Percentiles rank a stretch among this genome's conserved stretches.
Evolutionary conservation across 2,888 invertebrate genomes (phyloP).

Genomic region (Hermaeophaga mercurialis): DNA sequence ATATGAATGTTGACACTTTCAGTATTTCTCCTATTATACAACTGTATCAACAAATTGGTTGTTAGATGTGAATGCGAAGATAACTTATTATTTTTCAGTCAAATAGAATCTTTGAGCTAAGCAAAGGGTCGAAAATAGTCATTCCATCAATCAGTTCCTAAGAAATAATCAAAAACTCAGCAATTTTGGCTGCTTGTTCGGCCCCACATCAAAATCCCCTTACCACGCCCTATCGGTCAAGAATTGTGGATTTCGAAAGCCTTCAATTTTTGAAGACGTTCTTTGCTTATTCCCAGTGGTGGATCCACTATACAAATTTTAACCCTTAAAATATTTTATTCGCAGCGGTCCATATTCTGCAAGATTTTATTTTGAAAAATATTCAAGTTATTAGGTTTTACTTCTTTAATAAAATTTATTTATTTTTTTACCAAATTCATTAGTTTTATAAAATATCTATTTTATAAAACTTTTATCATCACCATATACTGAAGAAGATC

Average conservation of each 20-base stretch:
- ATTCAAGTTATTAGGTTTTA: too few relatives aligned
- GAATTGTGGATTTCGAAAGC: conserved; percentile 25
- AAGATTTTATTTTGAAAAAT: too few relatives aligned
- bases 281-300: not conserved
- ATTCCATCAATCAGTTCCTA: conserved; percentile 27
- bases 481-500: too few relatives aligned
- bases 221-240: conserved; percentile 25
- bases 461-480: too few relatives aligned
- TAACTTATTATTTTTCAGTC: conserved; percentile 16
- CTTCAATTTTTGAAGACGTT: conserved; percentile 23
- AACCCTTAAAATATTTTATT: too few relatives aligned
- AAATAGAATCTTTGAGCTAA: conserved; percentile 9
- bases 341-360: too few relatives aligned
- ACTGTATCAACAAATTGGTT: not conserved
- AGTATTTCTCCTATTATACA: not conserved
- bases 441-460: too few relatives aligned
- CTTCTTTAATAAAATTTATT: too few relatives aligned
- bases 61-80: conserved; percentile 11
- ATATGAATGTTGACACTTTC: not conserved
- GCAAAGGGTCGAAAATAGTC: conserved; percentile 13
- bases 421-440: too few relatives aligned
- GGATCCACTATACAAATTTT: not conserved
- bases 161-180: conserved; percentile 22
- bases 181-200: conserved; percentile 20
- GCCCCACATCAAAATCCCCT: conserved; percentile 24